Base-by-base conservation (phyloP, 2,888 invertebrate genomes). In the Noctuana brunneofusca region DNA sequence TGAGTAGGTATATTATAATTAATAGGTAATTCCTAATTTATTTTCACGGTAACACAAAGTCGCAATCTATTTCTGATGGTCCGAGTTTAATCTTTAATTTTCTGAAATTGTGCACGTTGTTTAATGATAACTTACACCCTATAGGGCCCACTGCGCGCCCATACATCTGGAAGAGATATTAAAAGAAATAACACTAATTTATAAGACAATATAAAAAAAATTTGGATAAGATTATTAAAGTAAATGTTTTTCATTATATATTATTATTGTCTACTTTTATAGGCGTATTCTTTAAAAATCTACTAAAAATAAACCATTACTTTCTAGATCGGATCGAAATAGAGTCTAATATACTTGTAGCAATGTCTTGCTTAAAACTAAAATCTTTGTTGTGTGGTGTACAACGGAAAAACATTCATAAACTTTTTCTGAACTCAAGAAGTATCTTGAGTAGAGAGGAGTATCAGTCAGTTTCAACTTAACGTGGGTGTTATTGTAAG, bases 361-460 rank as follows among this genome's bases (percentile, higher is more conserved):
- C 1, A 6, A 24, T n/a, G 6, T 11, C 8, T 9, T 14, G 8
- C 3, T n/a, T 24, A 49, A 22, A 24, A n/a, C 14, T 22, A 22
- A 6, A 22, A 38, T 1, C 54, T 38, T 41, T 9, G 38, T 22
- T 24, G 4, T n/a, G 14, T n/a, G 38, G 35, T 54, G 54, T 54
- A 54, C 38, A 35, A 14, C 38, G 38, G 18, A 54, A 54, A 55
- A 55, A 55, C 55, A 55, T 55, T 55, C 16, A 16, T 55, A 59
- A 65, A 38, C 57, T 50, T 58, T 24, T 35, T 55, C 14, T 41
- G 16, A 41, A 54, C 24, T 41, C 6, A 22, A 50, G 41, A 46
- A n/a, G n/a, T n/a, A n/a, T n/a, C n/a, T n/a, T n/a, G n/a, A n/a
- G n/a, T 32, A 46, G n/a, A 14, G 27, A 55, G 16, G 27, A 55